Percentiles rank a stretch among this genome's conserved stretches.
Conservation (phyloP, 2,797 vertebrate genomes). For the Netta rufina region DNA sequence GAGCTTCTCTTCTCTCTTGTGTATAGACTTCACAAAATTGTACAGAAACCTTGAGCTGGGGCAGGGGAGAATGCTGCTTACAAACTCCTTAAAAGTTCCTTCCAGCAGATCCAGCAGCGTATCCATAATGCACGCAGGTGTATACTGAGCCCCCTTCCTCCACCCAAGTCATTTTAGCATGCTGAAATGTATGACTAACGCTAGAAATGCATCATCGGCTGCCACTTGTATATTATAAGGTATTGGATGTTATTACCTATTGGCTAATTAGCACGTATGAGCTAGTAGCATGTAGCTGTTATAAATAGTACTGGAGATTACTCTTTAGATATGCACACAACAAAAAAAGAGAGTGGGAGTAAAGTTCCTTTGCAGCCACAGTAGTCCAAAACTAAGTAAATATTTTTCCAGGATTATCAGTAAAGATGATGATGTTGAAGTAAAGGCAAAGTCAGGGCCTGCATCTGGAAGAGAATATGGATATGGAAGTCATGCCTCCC, state of each 20-base stretch:
- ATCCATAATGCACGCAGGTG: neutral
- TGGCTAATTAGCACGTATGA: neutral
- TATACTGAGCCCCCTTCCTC: neutral
- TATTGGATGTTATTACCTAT: neutral
- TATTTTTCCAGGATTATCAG: neutral
- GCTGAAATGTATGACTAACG: neutral
- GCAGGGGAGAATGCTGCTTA: neutral
- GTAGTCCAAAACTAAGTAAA: neutral
- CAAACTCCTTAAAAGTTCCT: neutral
- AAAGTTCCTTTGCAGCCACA: neutral
- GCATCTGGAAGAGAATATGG: neutral
- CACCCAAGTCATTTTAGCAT: neutral
- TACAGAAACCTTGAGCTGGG: neutral
- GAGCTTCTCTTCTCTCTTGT: neutral
- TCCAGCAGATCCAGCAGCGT: neutral
- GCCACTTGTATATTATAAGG: neutral
- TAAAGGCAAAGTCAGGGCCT: neutral
- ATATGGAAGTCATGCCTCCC: rapidly evolving
- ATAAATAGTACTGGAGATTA: neutral
- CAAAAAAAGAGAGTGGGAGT: neutral
- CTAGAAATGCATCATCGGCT: neutral
- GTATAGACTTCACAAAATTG: neutral
- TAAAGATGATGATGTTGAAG: neutral
- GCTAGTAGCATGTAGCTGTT: neutral
- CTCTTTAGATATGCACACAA: neutral